Evolutionary conservation across 53 echinoderm and acorn worm species (phyloP).

Genomic region (Stichopus horrens): DNA sequence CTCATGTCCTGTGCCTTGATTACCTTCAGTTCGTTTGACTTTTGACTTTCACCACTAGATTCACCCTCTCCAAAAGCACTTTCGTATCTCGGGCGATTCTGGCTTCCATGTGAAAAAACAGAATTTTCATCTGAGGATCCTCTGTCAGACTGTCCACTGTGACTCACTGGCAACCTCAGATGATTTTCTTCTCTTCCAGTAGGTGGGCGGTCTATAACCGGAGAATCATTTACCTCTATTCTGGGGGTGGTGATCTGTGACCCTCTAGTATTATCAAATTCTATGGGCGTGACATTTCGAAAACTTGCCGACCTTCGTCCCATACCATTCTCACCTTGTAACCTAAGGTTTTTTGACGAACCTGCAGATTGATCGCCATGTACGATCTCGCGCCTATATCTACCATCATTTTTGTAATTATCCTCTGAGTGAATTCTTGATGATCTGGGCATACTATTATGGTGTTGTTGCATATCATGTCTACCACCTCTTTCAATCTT

Average conservation of each 20-base stretch:
- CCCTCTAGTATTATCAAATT: neutral
- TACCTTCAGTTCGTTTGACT: neutral
- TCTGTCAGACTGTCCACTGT: slow-evolving; percentile 4
- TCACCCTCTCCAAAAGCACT: neutral
- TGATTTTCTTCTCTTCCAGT: neutral
- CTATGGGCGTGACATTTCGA: neutral
- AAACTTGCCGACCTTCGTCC: slow-evolving; percentile 14
- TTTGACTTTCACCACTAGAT: slow-evolving; percentile 18
- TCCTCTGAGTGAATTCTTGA: neutral
- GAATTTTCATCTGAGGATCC: slow-evolving; percentile 44
- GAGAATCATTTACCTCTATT: neutral
- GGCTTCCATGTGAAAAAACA: slow-evolving; percentile 17
- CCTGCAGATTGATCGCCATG: neutral
- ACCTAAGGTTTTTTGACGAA: neutral
- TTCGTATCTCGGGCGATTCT: neutral
- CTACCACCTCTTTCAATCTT: neutral
- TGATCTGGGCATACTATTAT: neutral
- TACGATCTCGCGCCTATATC: neutral
- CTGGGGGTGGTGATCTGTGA: neutral
- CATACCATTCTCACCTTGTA: neutral
- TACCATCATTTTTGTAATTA: neutral
- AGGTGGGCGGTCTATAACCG: neutral
- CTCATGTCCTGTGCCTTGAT: neutral
- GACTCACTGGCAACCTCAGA: neutral
- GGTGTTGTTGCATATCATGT: neutral